phyloP scores from a whole-genome alignment of 2,888 invertebrate species.

The Caenorhabditis doughertyi region DNA sequence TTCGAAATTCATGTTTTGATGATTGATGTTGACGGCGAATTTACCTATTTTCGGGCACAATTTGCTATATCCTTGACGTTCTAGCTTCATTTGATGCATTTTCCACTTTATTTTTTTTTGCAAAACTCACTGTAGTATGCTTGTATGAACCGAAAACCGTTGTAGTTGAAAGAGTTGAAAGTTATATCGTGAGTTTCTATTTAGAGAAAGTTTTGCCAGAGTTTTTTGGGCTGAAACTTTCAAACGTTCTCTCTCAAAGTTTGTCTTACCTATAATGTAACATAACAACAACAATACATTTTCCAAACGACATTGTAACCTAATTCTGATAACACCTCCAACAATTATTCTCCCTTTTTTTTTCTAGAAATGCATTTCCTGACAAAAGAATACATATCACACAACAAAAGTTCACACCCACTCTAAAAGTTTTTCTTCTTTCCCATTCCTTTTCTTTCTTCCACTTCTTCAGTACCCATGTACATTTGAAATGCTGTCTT shows the following conservation, averaged over 20 bases:
- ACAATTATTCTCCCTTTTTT: background rate
- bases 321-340: constrained; percentile 2
- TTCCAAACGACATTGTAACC: constrained; percentile 8
- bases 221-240: no score
- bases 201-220: no score
- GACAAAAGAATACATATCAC: constrained; percentile 20
- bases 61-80: no score
- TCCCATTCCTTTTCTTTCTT: constrained; percentile 12
- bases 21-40: background rate
- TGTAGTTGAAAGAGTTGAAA: no score
- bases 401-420: constrained; percentile 38
- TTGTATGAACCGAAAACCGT: no score
- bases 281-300: constrained; percentile 16
- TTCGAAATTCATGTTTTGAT: background rate
- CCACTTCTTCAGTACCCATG: constrained; percentile 17
- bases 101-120: no score
- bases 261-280: background rate
- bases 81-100: no score
- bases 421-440: constrained; percentile 16
- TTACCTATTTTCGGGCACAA: no score
- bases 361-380: constrained; percentile 13
- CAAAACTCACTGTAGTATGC: no score
- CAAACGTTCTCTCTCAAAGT: no score
- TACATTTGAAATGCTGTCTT: constrained; percentile 25
- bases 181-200: no score